phyloP scores from a whole-genome alignment of 2,113 vertebrate genomes.

The Vidua macroura region DNA sequence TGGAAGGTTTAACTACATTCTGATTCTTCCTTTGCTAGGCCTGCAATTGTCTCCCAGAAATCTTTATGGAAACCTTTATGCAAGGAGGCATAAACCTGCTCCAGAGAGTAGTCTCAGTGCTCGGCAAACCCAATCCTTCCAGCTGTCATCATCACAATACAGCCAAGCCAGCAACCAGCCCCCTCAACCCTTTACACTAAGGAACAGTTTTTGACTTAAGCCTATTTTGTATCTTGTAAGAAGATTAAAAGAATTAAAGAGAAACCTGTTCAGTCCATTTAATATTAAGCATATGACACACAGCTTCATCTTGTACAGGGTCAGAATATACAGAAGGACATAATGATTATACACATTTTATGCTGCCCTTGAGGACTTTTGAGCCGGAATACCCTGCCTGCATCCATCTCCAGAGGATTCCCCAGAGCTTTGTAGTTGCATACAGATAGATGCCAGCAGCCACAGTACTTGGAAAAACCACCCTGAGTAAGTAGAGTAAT shows the following conservation, averaged over 20 bases:
- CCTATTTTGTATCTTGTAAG: slow-evolving; percentile 24
- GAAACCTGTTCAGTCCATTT: background rate
- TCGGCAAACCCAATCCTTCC: background rate
- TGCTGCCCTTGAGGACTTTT: background rate
- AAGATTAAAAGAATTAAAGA: slow-evolving; percentile 46
- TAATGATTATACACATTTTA: background rate
- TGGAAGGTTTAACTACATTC: background rate
- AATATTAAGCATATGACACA: background rate
- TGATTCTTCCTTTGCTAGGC: slow-evolving; percentile 1
- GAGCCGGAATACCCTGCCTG: background rate
- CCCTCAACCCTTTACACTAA: background rate
- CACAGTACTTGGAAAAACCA: background rate
- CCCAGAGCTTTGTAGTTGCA: background rate
- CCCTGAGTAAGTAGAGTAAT: background rate
- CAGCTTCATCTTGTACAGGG: background rate
- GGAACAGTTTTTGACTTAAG: slow-evolving; percentile 21
- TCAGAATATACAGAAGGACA: background rate
- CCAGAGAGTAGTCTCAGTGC: background rate
- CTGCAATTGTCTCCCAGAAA: background rate
- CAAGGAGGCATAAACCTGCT: background rate
- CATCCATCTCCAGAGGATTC: background rate
- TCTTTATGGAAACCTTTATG: background rate
- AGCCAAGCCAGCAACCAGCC: rapidly evolving
- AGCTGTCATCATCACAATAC: background rate
- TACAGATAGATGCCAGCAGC: background rate